Percentiles rank a stretch among this genome's conserved stretches.
These are phyloP conservation scores for Microctenopoma stevenorrisi DNA, from an alignment of 2,797 vertebrate species.

Conservation along the genomic window DNA sequence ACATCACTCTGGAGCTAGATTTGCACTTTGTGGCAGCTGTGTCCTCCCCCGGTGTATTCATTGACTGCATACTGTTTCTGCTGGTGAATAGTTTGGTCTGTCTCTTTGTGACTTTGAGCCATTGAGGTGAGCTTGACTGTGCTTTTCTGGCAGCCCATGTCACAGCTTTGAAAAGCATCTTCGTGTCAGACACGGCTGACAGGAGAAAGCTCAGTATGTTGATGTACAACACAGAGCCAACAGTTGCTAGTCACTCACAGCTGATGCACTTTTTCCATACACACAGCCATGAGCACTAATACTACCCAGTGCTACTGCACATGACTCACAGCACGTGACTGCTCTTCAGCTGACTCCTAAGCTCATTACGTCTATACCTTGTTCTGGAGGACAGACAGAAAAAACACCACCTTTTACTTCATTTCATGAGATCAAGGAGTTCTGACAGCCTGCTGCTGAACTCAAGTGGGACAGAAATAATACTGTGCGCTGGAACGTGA, in stretches of 20 bases:
- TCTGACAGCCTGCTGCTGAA: too few species aligned
- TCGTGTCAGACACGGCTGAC: conserved; percentile 47
- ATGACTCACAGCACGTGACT: conserved; percentile 51
- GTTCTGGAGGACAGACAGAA: conserved; percentile 10
- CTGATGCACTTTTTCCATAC: neutral
- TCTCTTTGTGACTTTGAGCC: neutral
- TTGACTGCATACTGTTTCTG: too few species aligned
- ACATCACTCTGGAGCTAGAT: too few species aligned
- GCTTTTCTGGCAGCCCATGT: conserved; percentile 19
- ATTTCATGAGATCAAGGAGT: neutral
- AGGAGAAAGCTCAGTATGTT: conserved; percentile 44
- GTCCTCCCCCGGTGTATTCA: too few species aligned
- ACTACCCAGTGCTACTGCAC: conserved; percentile 2
- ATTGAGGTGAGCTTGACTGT: neutral
- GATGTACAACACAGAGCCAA: conserved; percentile 44
- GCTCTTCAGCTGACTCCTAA: conserved; percentile 44
- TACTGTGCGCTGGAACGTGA: neutral
- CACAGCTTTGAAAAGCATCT: conserved; percentile 54
- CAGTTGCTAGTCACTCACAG: conserved; percentile 23
- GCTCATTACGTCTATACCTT: conserved; percentile 37
- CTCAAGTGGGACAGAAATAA: neutral
- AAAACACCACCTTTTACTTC: neutral
- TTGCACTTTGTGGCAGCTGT: too few species aligned
- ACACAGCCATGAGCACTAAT: conserved; percentile 17
- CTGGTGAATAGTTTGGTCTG: too few species aligned